Evolutionary conservation across 2,888 invertebrate genomes (phyloP), one percentile per base, ranked within the genome.

Genomic region (Oscheius sp.): DNA sequence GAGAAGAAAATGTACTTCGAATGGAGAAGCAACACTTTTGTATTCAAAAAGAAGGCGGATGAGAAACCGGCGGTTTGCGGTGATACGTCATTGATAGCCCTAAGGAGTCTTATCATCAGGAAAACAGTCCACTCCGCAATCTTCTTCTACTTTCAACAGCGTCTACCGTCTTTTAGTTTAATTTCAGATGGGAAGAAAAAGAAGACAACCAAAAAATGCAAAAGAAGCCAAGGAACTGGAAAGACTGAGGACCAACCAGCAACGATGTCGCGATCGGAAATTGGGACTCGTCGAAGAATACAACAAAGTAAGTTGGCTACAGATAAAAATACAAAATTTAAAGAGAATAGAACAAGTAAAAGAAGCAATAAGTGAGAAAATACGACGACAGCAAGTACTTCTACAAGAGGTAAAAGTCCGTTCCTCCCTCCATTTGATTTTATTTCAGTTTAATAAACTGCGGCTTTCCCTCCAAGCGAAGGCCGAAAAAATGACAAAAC

Each of bases 211-310:
- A 21, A 18, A 21, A 18, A 13, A 45, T n/a, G 61, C n/a, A 21
- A 61, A 61, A 21, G 61, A 61, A 2, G 61, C 61, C 16, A 61
- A 12, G 25, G 61, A 61, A 13, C 21, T 61, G n/a, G 61, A 61
- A 6, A n/a, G 61, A 12, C 45, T 61, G 61, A 41, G 61, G 21
- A 41, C 18, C 18, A 61, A 61, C 21, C 61, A 61, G 23, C 61
- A 61, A 43, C 41, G 61, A 41, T 61, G 61, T n/a, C 41, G 61
- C n/a, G 43, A 61, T 21, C 16, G 45, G 18, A 61, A 61, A 61
- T 6, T 61, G 18, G 61, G 61, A 16, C 61, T 61, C 21, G 61
- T 61, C 43, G 61, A 61, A 18, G 43, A 61, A 13, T 61, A 61
- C n/a, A 61, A 61, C 25, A 41, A 61, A 43, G 61, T 61, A 9